Evolutionary conservation across 2,888 invertebrate species (phyloP).

Genomic region (Lithodes maja): DNA sequence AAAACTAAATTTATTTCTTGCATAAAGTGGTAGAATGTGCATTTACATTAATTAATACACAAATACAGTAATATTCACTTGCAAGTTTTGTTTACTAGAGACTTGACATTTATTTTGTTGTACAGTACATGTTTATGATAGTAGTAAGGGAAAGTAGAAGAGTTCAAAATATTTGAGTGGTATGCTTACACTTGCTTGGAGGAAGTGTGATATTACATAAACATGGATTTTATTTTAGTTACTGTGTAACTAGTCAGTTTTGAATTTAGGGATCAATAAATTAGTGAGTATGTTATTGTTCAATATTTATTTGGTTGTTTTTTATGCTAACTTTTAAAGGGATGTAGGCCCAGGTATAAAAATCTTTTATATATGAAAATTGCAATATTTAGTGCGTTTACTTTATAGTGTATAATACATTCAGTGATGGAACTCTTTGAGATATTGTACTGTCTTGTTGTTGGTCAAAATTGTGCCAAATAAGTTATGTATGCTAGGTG

Average conservation of each 20-base stretch:
- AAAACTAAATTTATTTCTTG: background rate
- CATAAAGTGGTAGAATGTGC: background rate
- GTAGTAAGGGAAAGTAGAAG: background rate
- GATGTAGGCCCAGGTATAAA: constrained; percentile 17
- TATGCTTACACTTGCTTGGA: background rate
- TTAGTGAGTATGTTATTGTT: constrained; percentile 7
- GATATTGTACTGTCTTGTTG: constrained; percentile 5
- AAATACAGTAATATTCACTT: background rate
- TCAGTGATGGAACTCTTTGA: constrained; percentile 7
- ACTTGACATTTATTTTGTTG: background rate
- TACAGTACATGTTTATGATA: constrained; percentile 21
- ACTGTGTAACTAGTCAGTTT: constrained; percentile 62
- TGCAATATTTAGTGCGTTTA: constrained; percentile 8
- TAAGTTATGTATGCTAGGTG: constrained; percentile 31
- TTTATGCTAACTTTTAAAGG: constrained; percentile 27
- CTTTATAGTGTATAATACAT: background rate
- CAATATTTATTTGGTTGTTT: constrained; percentile 45
- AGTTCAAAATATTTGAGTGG: background rate
- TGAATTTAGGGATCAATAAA: constrained; percentile 54
- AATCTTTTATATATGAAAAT: constrained; percentile 14
- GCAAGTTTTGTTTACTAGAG: background rate
- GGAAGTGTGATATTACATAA: constrained; percentile 10
- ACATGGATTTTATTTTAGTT: constrained; percentile 52
- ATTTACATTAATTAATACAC: no score
- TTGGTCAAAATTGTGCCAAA: constrained; percentile 57